These are phyloP conservation scores for Neelides folsomi DNA, from an alignment of 2,888 invertebrate species.

Conservation along the genomic window DNA sequence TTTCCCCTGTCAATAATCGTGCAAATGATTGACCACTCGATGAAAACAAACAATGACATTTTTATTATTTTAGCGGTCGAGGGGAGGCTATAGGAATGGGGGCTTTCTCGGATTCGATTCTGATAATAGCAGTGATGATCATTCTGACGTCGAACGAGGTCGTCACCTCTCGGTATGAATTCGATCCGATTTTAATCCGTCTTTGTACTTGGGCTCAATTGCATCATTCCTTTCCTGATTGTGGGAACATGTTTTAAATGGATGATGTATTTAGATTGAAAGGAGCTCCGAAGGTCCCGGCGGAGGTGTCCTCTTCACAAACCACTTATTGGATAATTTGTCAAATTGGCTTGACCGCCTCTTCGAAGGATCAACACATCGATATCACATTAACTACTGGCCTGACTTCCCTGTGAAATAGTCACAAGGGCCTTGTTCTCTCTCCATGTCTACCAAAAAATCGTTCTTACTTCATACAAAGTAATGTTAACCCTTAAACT, in stretches of 20 bases:
- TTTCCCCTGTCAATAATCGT: no score
- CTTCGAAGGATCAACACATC: slow-evolving; percentile 88
- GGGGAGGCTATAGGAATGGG: slow-evolving; percentile 40
- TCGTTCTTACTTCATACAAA: no score
- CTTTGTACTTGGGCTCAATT: no score
- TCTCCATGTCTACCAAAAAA: neutral
- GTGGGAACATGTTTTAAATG: no score
- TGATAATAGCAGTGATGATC: slow-evolving; percentile 42
- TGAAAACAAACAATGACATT: neutral
- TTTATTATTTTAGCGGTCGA: slow-evolving; percentile 2
- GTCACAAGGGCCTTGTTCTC: neutral
- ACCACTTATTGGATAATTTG: slow-evolving; percentile 75
- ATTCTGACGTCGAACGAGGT: slow-evolving; percentile 39
- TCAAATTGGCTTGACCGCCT: slow-evolving; percentile 93
- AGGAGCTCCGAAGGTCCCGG: slow-evolving; percentile 8
- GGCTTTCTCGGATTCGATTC: slow-evolving; percentile 75
- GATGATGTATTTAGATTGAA: no score
- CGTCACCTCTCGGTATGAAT: no score
- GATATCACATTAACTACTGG: slow-evolving; percentile 95
- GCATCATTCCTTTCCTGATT: no score
- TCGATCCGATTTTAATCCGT: no score
- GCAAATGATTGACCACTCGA: no score
- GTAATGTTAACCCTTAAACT: no score
- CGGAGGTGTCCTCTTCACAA: slow-evolving; percentile 47
- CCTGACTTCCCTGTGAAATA: slow-evolving; percentile 58